A percentile compares a stretch with the other conserved stretches of the same genome.
Conservation (phyloP, 2,888 invertebrate genomes). For the Drosophila picticornis region DNA sequence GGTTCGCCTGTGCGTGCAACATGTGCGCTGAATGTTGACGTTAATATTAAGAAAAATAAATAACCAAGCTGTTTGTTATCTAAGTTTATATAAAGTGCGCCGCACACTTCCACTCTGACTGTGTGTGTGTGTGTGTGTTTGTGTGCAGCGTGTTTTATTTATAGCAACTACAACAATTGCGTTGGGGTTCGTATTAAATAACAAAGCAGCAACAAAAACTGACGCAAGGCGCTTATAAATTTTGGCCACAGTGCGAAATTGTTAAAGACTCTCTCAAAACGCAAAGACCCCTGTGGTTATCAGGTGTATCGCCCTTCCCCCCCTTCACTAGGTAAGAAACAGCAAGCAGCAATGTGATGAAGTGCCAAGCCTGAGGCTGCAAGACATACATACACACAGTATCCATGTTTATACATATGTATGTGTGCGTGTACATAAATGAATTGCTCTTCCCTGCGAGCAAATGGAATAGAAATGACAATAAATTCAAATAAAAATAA, state of each 20-base stretch:
- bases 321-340: constrained; percentile 20
- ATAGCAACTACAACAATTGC: constrained; percentile 77
- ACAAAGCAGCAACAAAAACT: constrained; percentile 62
- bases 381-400: too few species aligned
- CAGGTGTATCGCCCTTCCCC: constrained; percentile 22
- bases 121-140: constrained; percentile 26
- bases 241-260: constrained; percentile 59
- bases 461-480: constrained; percentile 55
- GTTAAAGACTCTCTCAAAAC: constrained; percentile 36
- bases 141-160: constrained; percentile 70
- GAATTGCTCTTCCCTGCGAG: constrained; percentile 36
- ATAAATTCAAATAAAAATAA: constrained; percentile 62
- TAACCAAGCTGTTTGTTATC: constrained; percentile 80
- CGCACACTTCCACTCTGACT: constrained; percentile 18
- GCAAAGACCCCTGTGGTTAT: constrained; percentile 9
- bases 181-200: constrained; percentile 72
- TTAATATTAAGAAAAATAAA: constrained; percentile 81
- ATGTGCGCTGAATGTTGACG: constrained; percentile 81
- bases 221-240: constrained; percentile 74
- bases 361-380: constrained; percentile 31
- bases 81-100: constrained; percentile 76
- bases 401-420: too few species aligned
- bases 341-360: constrained; percentile 51
- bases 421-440: constrained; percentile 36
- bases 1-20: constrained; percentile 73